Base-by-base conservation (phyloP, 2,888 invertebrate genomes). In the Cordilura impudica region DNA sequence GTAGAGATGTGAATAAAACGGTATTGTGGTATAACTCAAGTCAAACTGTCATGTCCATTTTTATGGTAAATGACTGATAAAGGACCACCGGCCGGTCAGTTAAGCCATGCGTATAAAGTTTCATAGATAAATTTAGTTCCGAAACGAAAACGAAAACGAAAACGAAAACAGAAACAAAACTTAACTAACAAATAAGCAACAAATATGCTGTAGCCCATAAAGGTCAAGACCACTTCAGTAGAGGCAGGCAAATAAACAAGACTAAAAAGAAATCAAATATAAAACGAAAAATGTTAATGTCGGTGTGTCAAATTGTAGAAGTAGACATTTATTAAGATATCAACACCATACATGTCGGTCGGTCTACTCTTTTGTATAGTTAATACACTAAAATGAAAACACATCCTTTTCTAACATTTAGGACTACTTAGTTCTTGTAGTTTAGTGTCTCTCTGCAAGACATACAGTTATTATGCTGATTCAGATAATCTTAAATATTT, bases 11-110 rank as follows among this genome's bases (percentile, higher is more conserved):
- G 4, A 12, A 16, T 14, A 43, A 49, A 45, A 31, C 29, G 12
- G 31, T 35, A 26, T 69, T 26, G 12, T 35, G 14, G 51, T 60
- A 74, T 78, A 74, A 69, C 54, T 78, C 65, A 78, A 74, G 60
- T 70, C 69, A 78, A 78, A 78, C 65, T 78, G 78, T 74, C 70
- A 78, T 71, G 60, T 70, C 65, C 66, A 71, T 74, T 78, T n/a
- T 70, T 39, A 74, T 54, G 49, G 60, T 54, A 61, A 74, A 70
- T 49, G 61, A 45, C 58, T 78, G 74, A 78, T 56, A 78, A 71
- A 65, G 74, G 74, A 56, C 56, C 26, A 47, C 47, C 63, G 29
- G 8, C 26, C 49, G 16, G 39, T 35, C 26, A 61, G 39, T 63
- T 63, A 56, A 72, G 18, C 49, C 72, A 73, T 21, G 72, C 72